Evolutionary conservation across 2,113 vertebrate genomes (phyloP).

Genomic region (Leucosticte australis): DNA sequence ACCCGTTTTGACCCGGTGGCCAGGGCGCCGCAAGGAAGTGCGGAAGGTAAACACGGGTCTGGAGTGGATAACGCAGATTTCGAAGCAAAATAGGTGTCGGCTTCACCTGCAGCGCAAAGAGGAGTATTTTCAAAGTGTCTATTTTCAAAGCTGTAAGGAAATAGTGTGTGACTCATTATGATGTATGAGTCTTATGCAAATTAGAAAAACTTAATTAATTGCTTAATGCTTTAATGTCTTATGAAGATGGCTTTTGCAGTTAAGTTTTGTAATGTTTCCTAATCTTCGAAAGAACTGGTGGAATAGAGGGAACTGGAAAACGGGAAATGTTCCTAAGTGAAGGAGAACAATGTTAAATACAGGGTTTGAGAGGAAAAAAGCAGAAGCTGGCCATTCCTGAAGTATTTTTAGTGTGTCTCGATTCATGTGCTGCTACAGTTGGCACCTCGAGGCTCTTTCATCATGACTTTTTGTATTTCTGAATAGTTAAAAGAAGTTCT

Average conservation of each 20-base stretch:
- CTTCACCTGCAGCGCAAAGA: not conserved
- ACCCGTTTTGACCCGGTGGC: not conserved
- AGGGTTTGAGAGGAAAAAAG: slow-evolving; percentile 3
- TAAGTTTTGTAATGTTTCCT: not conserved
- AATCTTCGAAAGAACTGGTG: not conserved
- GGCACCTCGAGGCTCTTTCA: not conserved
- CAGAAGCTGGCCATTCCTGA: slow-evolving; percentile 23
- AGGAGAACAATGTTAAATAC: not conserved
- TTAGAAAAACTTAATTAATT: not conserved
- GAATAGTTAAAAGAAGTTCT: not conserved
- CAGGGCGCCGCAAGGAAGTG: not conserved
- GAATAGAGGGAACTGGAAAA: not conserved
- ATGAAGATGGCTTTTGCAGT: not conserved
- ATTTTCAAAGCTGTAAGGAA: not conserved
- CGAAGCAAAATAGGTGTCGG: not conserved
- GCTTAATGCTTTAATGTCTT: not conserved
- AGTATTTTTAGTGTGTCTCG: slow-evolving; percentile 31
- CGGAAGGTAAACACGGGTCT: not conserved
- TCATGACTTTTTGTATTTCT: not conserved
- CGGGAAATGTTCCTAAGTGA: not conserved
- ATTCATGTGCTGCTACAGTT: not conserved
- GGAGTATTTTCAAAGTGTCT: not conserved
- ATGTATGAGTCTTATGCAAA: not conserved
- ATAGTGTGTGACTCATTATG: not conserved
- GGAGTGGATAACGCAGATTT: not conserved